A percentile compares a stretch with the other conserved stretches of the same genome.
Evolutionary conservation across 2,888 invertebrate genomes (phyloP).

Genomic region (Kuschelorhynchus macadamiae): DNA sequence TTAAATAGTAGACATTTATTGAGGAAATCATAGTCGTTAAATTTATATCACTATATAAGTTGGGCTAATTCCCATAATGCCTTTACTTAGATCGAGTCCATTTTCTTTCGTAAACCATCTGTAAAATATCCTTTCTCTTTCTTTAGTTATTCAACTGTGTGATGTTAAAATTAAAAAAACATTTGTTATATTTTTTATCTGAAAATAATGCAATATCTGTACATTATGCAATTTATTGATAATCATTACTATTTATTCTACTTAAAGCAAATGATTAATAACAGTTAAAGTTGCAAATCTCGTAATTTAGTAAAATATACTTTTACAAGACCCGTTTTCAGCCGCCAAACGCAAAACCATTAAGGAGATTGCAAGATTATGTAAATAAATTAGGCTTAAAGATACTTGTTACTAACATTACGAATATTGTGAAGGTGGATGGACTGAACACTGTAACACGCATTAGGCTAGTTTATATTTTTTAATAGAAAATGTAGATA

Average conservation of each 20-base stretch:
- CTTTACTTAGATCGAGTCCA: neutral
- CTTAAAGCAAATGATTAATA: slow-evolving; percentile 9
- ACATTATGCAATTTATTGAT: neutral
- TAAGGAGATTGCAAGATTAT: neutral
- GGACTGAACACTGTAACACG: no score
- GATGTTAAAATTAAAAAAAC: slow-evolving; percentile 24
- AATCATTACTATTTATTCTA: neutral
- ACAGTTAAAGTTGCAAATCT: neutral
- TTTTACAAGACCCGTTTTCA: neutral
- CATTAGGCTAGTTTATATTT: no score
- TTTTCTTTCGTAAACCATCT: slow-evolving; percentile 19
- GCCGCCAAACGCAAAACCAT: neutral
- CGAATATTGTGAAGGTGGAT: neutral
- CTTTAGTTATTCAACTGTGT: slow-evolving; percentile 29
- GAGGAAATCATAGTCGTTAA: no score
- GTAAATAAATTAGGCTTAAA: neutral
- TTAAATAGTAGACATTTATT: no score
- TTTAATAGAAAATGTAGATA: no score
- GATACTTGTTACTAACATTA: neutral
- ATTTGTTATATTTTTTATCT: slow-evolving; percentile 15
- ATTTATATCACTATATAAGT: no score
- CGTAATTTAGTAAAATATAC: neutral
- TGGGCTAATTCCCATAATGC: neutral
- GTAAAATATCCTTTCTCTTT: slow-evolving; percentile 35
- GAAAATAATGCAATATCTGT: neutral